Evolutionary conservation across 2,888 invertebrate species (phyloP), one percentile per base, ranked within the genome.

Genomic region (Podabrus alpinus): DNA sequence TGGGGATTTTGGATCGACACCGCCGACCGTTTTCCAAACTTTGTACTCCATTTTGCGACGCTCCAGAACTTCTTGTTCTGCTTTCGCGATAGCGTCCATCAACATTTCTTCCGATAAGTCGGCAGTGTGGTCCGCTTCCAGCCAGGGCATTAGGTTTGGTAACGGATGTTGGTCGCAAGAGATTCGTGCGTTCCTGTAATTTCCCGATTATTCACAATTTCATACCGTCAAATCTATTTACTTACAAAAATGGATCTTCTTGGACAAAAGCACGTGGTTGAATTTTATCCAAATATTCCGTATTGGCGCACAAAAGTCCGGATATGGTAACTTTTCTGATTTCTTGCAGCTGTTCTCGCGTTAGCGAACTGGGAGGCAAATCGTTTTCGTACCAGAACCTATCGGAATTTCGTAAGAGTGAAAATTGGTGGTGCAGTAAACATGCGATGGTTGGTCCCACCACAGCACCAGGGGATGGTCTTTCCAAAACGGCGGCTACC

Each of bases 311-410:
- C 9, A 97, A 87, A 4, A 96, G 87, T 1, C 95, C 94, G 0
- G 96, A 92, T 0, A 97, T 86, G 0, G 95, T 92, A 0, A 94
- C 93, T 83, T 94, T 94, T 66, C 95, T 91, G 68, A 97, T 92
- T 79, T 96, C 95, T 72, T 92, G 92, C 10, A 97, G 88, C 85
- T 97, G 96, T 68, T 93, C 93, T 75, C 92, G 89, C 0, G 90
- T 91, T 77, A 97, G 90, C 0, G 96, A 94, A 15, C 96, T 95
- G 0, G 96, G 96, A 0, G 96, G 97, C 66, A 97, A 90, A 84
- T 97, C 97, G 85, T 97, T 97, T 86, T 98, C 97, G 84, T 97
- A 97, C 97, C 97, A 98, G 86, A 97, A 97, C 77, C 97, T 90
- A 88, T 98, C 98, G 71, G 96, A 95, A 82, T 93, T 93, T 82